Conservation (phyloP, 1,140 invertebrate genomes). For the Xylocopa sonorina region DNA sequence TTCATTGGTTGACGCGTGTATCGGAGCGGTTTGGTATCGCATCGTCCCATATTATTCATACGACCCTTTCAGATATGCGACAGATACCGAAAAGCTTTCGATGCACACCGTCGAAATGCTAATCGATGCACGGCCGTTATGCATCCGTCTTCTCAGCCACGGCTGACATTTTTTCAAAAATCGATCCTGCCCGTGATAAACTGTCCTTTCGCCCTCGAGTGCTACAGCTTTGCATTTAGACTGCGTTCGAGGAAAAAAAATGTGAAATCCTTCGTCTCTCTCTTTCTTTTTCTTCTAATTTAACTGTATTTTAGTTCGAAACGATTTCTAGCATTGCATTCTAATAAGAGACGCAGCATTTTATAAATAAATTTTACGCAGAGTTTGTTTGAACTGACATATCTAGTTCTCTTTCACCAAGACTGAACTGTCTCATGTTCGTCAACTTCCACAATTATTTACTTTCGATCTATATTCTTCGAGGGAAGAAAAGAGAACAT, state of each 20-base stretch:
- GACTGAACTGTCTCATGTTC: too few relatives aligned
- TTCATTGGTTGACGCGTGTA: not conserved
- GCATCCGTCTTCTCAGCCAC: constrained; percentile 26
- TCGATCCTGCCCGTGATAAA: constrained; percentile 44
- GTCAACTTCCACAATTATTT: too few relatives aligned
- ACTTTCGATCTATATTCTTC: too few relatives aligned
- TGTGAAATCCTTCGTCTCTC: not conserved
- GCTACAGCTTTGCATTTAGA: not conserved
- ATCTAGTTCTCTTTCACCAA: too few relatives aligned
- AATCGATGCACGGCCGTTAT: constrained; percentile 39
- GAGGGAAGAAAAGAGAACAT: too few relatives aligned
- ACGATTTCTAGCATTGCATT: not conserved
- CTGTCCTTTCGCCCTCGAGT: not conserved
- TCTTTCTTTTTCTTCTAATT: not conserved
- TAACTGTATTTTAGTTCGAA: not conserved
- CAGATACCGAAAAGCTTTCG: constrained; percentile 52
- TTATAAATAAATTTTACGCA: too few relatives aligned
- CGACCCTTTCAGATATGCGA: constrained; percentile 49
- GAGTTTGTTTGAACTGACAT: too few relatives aligned
- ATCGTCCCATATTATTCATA: constrained; percentile 27
- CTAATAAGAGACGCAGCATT: too few relatives aligned
- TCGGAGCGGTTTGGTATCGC: not conserved
- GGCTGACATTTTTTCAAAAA: constrained; percentile 7
- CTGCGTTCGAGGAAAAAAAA: not conserved
- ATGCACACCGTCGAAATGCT: constrained; percentile 49